Conservation (phyloP, 1,140 invertebrate species). For the Aphelenchoides avenae region DNA sequence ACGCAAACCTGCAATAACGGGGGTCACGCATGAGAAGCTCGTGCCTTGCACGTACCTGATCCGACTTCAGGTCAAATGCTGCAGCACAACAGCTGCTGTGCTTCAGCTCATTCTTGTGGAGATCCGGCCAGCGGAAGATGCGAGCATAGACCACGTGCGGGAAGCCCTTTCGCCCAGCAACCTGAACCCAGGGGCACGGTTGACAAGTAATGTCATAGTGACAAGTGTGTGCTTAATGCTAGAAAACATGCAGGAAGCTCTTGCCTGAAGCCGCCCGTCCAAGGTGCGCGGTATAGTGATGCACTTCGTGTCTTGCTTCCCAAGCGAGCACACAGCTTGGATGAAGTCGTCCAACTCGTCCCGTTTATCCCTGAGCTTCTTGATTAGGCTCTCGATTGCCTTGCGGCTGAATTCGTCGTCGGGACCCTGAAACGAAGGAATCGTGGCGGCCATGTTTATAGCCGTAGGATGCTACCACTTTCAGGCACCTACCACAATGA, state of each 20-base stretch:
- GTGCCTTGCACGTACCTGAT: too few species aligned
- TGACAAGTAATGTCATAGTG: too few species aligned
- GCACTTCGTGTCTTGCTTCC: slow-evolving; percentile 92
- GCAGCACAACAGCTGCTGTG: slow-evolving; percentile 89
- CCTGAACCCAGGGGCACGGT: too few species aligned
- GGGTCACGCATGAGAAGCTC: too few species aligned
- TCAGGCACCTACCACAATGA: slow-evolving; percentile 32
- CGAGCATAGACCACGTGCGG: slow-evolving; percentile 98
- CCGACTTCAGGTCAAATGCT: slow-evolving; percentile 66
- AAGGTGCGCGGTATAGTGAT: slow-evolving; percentile 96
- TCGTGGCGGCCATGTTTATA: too few species aligned
- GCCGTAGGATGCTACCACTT: background rate
- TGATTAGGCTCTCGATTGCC: slow-evolving; percentile 59
- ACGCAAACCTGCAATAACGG: slow-evolving; percentile 75
- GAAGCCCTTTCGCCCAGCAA: slow-evolving; percentile 95
- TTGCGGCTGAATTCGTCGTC: slow-evolving; percentile 51
- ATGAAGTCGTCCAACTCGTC: slow-evolving; percentile 96
- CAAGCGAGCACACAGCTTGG: slow-evolving; percentile 93
- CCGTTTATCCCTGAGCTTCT: slow-evolving; percentile 73
- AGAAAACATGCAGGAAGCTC: background rate
- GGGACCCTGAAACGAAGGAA: too few species aligned
- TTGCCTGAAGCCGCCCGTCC: slow-evolving; percentile 87
- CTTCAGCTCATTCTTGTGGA: slow-evolving; percentile 98
- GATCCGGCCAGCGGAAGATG: slow-evolving; percentile 97
- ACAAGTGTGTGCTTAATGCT: background rate